Base-by-base conservation (phyloP, 2,113 vertebrate species). In the Nesogale talazaci region DNA sequence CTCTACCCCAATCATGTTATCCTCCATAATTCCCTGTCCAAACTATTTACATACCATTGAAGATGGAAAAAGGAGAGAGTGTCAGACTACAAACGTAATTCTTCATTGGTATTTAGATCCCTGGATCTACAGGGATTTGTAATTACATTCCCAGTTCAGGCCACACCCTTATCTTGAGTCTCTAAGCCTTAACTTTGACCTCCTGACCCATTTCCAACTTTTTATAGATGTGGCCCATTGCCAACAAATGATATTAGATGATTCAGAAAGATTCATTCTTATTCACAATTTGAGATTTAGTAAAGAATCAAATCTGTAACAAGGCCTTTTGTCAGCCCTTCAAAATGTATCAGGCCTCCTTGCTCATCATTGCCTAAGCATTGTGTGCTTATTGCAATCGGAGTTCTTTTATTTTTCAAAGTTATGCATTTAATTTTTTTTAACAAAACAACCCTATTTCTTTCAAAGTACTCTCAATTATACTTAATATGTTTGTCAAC, bases 201-300 rank as follows among this genome's bases (percentile, higher is more conserved):
- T 20, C 34, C 56, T 78, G 63, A 8, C n/a, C 8, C 17, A 42
- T 57, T 72, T 89, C 17, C 52, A 89, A 74, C 57, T 56, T 67
- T 81, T 11, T 25, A 34, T 81, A 42, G 7, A 19, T 67, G 0
- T 23, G 61, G 82, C 36, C 84, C 16, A n/a, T 12, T 83, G 31
- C 5, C 11, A 67, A 27, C 15, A 84, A 84, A 34, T 42, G 61
- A 84, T 87, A 78, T 6, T 11, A 81, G 5, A 88, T n/a, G 29
- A 80, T 83, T 94, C 52, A 77, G 69, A 80, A 81, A 81, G 31
- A 79, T 88, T n/a, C 3, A 88, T 83, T 91, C 29, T 7, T 75
- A 91, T 42, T 86, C 31, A 84, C 17, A 70, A 84, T 61, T 76
- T 83, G 77, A 93, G 86, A 72, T 40, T 19, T 69, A 80, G 25